Evolutionary conservation across 2,797 vertebrate species (phyloP).

Genomic region (Octomys mimax): DNA sequence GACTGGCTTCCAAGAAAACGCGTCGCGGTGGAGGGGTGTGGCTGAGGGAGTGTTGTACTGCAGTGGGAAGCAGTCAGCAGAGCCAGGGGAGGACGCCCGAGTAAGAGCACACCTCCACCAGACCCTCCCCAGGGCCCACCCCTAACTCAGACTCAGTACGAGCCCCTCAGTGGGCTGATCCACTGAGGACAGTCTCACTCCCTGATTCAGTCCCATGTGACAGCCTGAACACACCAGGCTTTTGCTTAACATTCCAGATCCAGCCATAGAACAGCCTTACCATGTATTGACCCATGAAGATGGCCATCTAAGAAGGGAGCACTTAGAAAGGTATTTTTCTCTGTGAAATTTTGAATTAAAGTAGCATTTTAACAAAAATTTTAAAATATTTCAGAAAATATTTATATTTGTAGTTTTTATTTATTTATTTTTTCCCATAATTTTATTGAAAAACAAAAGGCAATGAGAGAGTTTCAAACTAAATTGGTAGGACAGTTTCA

Average conservation of each 20-base stretch:
- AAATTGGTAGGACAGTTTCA: too few species aligned
- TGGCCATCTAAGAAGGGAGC: not conserved
- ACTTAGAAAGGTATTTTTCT: not conserved
- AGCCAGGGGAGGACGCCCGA: not conserved
- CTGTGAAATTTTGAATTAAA: conserved; percentile 21
- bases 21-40: not conserved
- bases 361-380: not conserved
- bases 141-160: not conserved
- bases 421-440: not conserved
- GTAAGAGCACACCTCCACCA: not conserved
- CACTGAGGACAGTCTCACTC: not conserved
- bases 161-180: not conserved
- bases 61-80: not conserved
- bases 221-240: not conserved
- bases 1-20: not conserved
- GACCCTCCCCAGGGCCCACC: not conserved
- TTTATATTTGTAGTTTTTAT: not conserved
- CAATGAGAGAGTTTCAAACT: too few species aligned
- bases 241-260: not conserved
- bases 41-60: not conserved
- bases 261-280: not conserved
- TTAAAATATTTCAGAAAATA: not conserved
- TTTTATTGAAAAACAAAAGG: too few species aligned
- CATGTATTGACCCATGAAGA: not conserved
- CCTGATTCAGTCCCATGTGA: too few species aligned